phyloP scores from a whole-genome alignment of 2,797 vertebrate species.

The Oryzias sinensis region DNA sequence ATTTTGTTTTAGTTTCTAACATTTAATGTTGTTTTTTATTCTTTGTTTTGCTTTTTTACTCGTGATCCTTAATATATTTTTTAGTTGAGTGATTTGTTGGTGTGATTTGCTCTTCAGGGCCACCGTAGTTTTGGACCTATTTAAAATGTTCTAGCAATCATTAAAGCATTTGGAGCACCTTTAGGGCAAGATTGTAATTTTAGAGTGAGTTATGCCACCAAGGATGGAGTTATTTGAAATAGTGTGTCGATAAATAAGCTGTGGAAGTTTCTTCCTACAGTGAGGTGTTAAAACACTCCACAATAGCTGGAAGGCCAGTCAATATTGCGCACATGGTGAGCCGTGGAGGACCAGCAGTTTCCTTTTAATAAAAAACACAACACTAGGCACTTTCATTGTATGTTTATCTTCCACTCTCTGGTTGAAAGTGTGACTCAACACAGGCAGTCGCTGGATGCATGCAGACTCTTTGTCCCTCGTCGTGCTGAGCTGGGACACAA shows the following conservation, averaged over 20 bases:
- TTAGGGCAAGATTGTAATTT: too few relatives aligned
- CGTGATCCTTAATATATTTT: too few relatives aligned
- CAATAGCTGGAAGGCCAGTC: slow-evolving; percentile 16
- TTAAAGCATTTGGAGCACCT: too few relatives aligned
- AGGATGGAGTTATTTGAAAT: slow-evolving; percentile 8
- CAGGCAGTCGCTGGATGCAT: slow-evolving; percentile 27
- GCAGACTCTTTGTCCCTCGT: slow-evolving; percentile 18
- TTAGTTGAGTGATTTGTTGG: too few relatives aligned
- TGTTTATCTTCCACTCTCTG: slow-evolving; percentile 22
- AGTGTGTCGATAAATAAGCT: slow-evolving; percentile 11
- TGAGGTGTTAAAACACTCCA: slow-evolving; percentile 32
- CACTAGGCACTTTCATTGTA: slow-evolving; percentile 32
- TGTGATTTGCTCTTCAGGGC: too few relatives aligned
- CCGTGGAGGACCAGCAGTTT: slow-evolving; percentile 21
- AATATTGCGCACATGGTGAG: slow-evolving; percentile 20
- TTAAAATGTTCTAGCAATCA: too few relatives aligned
- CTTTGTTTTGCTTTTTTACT: too few relatives aligned
- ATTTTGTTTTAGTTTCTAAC: too few relatives aligned
- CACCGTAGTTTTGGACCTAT: too few relatives aligned
- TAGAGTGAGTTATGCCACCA: too few relatives aligned
- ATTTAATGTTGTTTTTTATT: too few relatives aligned
- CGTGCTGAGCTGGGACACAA: slow-evolving; percentile 9
- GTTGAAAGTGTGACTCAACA: slow-evolving; percentile 23
- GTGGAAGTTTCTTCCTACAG: slow-evolving; percentile 16
- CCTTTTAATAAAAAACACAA: slow-evolving; percentile 39